These are phyloP conservation scores for Fistularia tabacaria DNA, from an alignment of 2,797 vertebrate species.

Conservation along the genomic window DNA sequence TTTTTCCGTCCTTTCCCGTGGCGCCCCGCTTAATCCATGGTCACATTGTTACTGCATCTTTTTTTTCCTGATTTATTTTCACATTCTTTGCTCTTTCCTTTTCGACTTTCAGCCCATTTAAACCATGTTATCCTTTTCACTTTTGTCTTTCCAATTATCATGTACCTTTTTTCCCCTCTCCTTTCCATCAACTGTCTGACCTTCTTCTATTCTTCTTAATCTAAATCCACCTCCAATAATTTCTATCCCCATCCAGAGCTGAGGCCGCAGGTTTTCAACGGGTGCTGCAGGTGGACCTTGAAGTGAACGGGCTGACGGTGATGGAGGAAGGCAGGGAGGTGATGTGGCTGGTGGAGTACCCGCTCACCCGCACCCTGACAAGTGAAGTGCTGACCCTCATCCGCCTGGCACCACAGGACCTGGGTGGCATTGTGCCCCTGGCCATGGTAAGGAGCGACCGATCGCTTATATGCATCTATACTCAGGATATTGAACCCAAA, in stretches of 20 bases:
- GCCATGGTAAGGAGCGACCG: constrained; percentile 83
- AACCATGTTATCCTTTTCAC: constrained; percentile 15
- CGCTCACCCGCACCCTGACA: constrained; percentile 72
- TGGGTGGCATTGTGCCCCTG: constrained; percentile 87
- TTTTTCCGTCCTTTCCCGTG: constrained; percentile 3
- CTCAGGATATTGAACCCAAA: neutral
- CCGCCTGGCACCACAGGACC: constrained; percentile 86
- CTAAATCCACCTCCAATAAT: constrained; percentile 30
- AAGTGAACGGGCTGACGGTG: constrained; percentile 84
- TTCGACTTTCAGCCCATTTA: constrained; percentile 18
- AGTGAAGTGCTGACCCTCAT: constrained; percentile 82
- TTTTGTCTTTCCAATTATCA: constrained; percentile 1
- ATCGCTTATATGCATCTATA: neutral
- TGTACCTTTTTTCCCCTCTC: neutral
- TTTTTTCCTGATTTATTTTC: constrained; percentile 7
- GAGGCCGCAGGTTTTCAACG: constrained; percentile 77
- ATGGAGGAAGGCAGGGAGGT: constrained; percentile 83
- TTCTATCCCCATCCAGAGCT: constrained; percentile 63
- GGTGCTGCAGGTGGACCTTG: constrained; percentile 88
- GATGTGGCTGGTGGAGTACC: constrained; percentile 95
- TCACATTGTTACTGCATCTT: constrained; percentile 3
- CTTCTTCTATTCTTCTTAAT: constrained; percentile 30
- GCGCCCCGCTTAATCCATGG: constrained; percentile 3
- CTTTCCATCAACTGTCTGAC: neutral
- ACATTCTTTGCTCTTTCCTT: constrained; percentile 2